Percentiles rank a stretch among this genome's conserved stretches.
Evolutionary conservation across 2,797 vertebrate species (phyloP).

Genomic region (Prionace glauca): DNA sequence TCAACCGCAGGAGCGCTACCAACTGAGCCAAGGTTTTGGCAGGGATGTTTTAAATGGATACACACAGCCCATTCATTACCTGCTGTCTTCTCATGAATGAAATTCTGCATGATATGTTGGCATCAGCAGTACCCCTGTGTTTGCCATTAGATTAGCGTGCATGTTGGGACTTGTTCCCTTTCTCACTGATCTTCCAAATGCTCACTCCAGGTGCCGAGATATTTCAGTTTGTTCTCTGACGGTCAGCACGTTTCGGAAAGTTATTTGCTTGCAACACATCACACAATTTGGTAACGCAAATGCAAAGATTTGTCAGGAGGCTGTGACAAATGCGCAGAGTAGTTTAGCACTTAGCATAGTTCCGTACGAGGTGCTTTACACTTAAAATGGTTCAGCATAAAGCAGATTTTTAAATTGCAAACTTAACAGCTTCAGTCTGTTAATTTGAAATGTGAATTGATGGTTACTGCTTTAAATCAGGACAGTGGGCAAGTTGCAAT

Average conservation of each 20-base stretch:
- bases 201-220: neutral
- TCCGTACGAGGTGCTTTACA: neutral
- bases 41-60: neutral
- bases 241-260: neutral
- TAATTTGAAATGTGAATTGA: neutral
- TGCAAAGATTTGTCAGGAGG: neutral
- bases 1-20: neutral
- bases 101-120: neutral
- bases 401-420: neutral
- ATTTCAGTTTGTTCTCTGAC: neutral
- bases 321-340: neutral
- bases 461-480: neutral
- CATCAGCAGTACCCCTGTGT: neutral
- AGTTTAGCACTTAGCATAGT: neutral
- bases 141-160: neutral
- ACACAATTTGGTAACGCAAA: neutral
- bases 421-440: neutral
- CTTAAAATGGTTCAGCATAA: neutral
- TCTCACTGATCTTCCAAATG: neutral
- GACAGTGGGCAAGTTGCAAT: neutral
- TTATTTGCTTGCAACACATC: neutral
- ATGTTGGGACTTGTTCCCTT: neutral
- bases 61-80: neutral
- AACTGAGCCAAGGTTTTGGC: neutral
- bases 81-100: neutral